phyloP scores from a whole-genome alignment of 2,797 vertebrate genomes.

The Sebastolobus altivelis region DNA sequence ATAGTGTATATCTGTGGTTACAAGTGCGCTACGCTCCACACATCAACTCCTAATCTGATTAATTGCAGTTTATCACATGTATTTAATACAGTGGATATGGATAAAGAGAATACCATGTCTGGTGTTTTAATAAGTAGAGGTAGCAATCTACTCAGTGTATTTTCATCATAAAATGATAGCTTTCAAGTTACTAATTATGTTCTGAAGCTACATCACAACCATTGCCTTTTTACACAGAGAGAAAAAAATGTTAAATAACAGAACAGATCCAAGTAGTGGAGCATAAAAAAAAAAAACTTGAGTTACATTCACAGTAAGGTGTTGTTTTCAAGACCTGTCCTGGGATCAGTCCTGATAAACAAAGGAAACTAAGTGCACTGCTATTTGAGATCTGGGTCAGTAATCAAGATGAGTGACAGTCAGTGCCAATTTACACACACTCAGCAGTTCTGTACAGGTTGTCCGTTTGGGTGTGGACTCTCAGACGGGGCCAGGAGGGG shows the following conservation, averaged over 20 bases:
- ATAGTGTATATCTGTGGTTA: background rate
- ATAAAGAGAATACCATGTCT: slow-evolving; percentile 16
- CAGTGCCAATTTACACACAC: slow-evolving; percentile 17
- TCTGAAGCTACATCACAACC: slow-evolving; percentile 38
- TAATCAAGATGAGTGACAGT: slow-evolving; percentile 26
- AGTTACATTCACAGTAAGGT: slow-evolving; percentile 54
- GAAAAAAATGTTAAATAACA: slow-evolving; percentile 24
- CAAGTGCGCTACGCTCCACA: slow-evolving; percentile 19
- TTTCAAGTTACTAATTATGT: slow-evolving; percentile 15
- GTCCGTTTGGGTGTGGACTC: background rate
- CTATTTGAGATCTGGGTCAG: slow-evolving; percentile 28
- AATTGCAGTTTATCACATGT: slow-evolving; percentile 2
- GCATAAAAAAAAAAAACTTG: slow-evolving; percentile 21
- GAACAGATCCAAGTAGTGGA: slow-evolving; percentile 10
- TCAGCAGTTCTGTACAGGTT: slow-evolving; percentile 33
- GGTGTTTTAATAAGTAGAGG: slow-evolving; percentile 11
- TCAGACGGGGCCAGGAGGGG: slow-evolving; percentile 26
- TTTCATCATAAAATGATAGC: slow-evolving; percentile 9
- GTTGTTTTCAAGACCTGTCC: slow-evolving; percentile 21
- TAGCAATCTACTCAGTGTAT: background rate
- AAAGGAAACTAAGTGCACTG: slow-evolving; percentile 21
- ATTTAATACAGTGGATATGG: slow-evolving; percentile 10
- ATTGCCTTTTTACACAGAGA: slow-evolving; percentile 22
- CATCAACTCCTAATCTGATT: slow-evolving; percentile 6
- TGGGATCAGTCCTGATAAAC: slow-evolving; percentile 24